phyloP scores from a whole-genome alignment of 2,113 vertebrate species.

The Oceanites oceanicus region DNA sequence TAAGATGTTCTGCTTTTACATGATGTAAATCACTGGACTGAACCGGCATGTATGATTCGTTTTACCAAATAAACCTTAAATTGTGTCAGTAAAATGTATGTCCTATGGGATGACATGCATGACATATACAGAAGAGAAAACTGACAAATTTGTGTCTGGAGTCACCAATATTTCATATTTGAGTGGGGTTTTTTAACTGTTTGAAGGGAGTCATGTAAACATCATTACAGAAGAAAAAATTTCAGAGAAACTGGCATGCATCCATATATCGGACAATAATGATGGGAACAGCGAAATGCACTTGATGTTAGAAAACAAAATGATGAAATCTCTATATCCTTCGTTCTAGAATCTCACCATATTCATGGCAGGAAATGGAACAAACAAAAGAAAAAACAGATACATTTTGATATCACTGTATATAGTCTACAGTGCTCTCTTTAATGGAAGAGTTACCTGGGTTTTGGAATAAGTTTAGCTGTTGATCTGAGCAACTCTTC shows the following conservation, averaged over 20 bases:
- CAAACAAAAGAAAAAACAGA: background rate
- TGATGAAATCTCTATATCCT: background rate
- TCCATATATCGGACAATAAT: background rate
- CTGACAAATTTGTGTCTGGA: background rate
- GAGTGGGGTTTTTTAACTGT: background rate
- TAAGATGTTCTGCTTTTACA: conserved; percentile 55
- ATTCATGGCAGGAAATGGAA: background rate
- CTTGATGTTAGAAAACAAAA: background rate
- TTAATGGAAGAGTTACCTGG: background rate
- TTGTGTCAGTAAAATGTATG: conserved; percentile 22
- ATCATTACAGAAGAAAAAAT: background rate
- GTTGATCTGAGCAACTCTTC: background rate
- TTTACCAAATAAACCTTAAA: conserved; percentile 47
- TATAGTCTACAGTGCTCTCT: background rate
- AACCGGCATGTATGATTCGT: background rate
- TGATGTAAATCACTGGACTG: conserved; percentile 57
- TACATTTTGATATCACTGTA: background rate
- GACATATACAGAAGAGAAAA: background rate
- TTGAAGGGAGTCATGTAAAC: background rate
- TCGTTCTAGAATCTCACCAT: background rate
- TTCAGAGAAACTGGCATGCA: background rate
- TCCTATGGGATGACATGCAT: background rate
- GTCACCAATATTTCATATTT: background rate
- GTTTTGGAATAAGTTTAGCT: background rate
- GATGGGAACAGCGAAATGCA: background rate